phyloP scores from a whole-genome alignment of 2,888 invertebrate genomes.

The Embidobia sp. region DNA sequence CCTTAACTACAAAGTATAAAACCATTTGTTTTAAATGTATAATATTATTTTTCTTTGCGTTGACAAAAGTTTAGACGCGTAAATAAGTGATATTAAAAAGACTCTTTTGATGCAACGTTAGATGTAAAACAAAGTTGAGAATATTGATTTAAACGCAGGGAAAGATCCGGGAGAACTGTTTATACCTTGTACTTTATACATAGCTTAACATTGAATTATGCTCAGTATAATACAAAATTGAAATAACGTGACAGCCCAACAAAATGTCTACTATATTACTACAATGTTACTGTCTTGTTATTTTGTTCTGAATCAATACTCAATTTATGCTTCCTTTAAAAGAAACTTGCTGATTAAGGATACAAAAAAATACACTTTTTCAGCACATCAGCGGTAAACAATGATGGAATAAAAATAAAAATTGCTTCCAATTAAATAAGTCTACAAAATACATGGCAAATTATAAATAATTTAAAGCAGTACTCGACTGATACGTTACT shows the following conservation, averaged over 20 bases:
- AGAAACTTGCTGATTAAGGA: constrained; percentile 19
- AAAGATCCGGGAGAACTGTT: constrained; percentile 24
- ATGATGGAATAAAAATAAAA: constrained; percentile 31
- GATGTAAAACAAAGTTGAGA: too few species aligned
- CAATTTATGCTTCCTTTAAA: constrained; percentile 25
- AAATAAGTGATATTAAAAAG: too few species aligned
- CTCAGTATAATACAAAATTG: constrained; percentile 33
- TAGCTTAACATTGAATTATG: constrained; percentile 25
- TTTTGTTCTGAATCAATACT: constrained; percentile 17
- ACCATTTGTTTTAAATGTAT: too few species aligned
- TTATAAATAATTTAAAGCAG: too few species aligned
- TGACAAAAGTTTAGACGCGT: too few species aligned
- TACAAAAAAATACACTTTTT: constrained; percentile 23
- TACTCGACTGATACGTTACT: too few species aligned
- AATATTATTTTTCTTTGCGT: too few species aligned
- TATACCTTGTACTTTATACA: constrained; percentile 9
- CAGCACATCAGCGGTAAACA: constrained; percentile 9
- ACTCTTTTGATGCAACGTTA: too few species aligned
- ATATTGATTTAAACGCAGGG: constrained; percentile 13
- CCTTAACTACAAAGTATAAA: too few species aligned
- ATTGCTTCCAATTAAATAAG: constrained; percentile 13
- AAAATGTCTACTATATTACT: constrained; percentile 12
- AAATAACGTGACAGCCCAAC: constrained; percentile 23
- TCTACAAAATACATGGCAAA: neutral
- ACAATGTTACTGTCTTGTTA: neutral